Percentiles rank a stretch among this genome's conserved stretches.
These are phyloP conservation scores for Drosophila tropicalis DNA, from an alignment of 1,140 invertebrate genomes.

Conservation along the genomic window DNA sequence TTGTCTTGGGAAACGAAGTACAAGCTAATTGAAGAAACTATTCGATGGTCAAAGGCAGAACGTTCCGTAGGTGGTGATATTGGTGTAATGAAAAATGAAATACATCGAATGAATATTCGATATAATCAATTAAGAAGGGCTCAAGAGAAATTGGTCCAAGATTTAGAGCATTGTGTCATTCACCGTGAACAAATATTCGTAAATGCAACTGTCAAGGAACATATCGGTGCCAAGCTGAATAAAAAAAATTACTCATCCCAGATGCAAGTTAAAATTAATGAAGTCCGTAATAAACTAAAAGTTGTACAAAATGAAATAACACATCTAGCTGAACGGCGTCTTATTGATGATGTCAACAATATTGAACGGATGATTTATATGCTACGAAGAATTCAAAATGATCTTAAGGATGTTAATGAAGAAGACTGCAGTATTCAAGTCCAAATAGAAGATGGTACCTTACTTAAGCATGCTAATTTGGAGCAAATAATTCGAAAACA, in stretches of 20 bases:
- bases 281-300: conserved; percentile 85
- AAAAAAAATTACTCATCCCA: conserved; percentile 60
- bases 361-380: conserved; percentile 48
- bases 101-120: conserved; percentile 91
- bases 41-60: too few relatives aligned
- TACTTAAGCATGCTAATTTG: conserved; percentile 84
- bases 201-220: conserved; percentile 85
- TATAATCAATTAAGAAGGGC: conserved; percentile 88
- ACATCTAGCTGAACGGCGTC: conserved; percentile 52
- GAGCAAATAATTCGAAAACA: conserved; percentile 86
- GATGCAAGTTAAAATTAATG: conserved; percentile 84
- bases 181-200: conserved; percentile 88
- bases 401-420: conserved; percentile 84
- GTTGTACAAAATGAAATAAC: conserved; percentile 84
- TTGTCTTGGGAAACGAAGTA: conserved; percentile 92
- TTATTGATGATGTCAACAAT: conserved; percentile 59
- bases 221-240: conserved; percentile 78
- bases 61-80: too few relatives aligned
- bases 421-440: conserved; percentile 83
- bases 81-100: conserved; percentile 89
- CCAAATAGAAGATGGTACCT: conserved; percentile 77
- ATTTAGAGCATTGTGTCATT: conserved; percentile 90
- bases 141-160: conserved; percentile 89
- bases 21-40: conserved; percentile 86
- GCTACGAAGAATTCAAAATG: conserved; percentile 53